Evolutionary conservation across 2,888 invertebrate species (phyloP).

Genomic region (Limnephilus lunatus): DNA sequence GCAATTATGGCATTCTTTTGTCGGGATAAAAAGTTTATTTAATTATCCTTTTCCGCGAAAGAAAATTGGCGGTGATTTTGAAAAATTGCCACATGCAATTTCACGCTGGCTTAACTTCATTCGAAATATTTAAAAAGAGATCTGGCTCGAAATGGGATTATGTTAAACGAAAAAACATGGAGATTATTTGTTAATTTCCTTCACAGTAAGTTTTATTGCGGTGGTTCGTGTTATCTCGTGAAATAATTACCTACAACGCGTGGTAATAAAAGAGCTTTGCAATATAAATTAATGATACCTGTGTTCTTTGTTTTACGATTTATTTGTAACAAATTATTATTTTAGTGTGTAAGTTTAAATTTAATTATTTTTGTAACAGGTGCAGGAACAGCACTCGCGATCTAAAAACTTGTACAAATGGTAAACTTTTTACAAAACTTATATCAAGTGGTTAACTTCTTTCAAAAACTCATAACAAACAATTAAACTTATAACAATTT

Average conservation of each 20-base stretch:
- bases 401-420: not conserved
- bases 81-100: conserved; percentile 51
- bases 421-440: not conserved
- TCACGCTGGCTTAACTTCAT: conserved; percentile 49
- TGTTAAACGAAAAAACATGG: conserved; percentile 17
- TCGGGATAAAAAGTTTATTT: conserved; percentile 28
- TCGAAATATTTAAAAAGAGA: conserved; percentile 15
- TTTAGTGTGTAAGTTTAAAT: not conserved
- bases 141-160: conserved; percentile 33
- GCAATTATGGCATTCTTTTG: conserved; percentile 51
- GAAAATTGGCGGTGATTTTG: conserved; percentile 9
- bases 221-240: conserved; percentile 1
- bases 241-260: conserved; percentile 5
- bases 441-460: too few species aligned
- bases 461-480: too few species aligned
- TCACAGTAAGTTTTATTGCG: not conserved
- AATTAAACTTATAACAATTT: too few species aligned
- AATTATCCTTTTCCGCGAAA: conserved; percentile 38
- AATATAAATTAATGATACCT: not conserved
- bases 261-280: not conserved
- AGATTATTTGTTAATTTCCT: conserved; percentile 31
- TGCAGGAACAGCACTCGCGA: not conserved
- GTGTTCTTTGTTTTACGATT: not conserved
- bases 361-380: not conserved
- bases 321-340: not conserved